Conservation (phyloP, 2,113 vertebrate species). For the Noturus placidus region DNA sequence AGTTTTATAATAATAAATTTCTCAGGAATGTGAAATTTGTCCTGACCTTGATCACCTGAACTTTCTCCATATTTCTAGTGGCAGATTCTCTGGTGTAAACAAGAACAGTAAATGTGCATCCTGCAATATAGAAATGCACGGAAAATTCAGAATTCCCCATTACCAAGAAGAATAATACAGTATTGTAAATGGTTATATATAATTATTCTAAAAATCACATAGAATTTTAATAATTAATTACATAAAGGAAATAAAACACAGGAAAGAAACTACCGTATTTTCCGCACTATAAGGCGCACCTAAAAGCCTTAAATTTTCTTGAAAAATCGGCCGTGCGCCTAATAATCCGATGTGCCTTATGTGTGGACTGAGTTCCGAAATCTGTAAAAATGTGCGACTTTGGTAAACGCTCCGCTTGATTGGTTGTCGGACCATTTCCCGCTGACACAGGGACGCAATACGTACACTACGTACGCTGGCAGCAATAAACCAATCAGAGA, state of each 20-base stretch:
- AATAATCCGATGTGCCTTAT: no score
- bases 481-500: no score
- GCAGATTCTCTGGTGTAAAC: constrained; percentile 96
- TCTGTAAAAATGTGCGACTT: no score
- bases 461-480: no score
- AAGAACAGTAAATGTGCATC: constrained; percentile 93
- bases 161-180: not conserved
- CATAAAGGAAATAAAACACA: not conserved
- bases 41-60: constrained; percentile 96
- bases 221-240: not conserved
- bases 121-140: constrained; percentile 64
- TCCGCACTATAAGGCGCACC: no score
- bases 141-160: not conserved
- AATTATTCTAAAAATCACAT: not conserved
- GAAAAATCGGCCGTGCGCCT: no score
- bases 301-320: no score
- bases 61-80: constrained; percentile 96
- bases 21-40: not conserved
- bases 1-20: not conserved
- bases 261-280: no score
- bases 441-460: no score
- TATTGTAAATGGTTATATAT: not conserved
- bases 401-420: no score
- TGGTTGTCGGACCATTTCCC: no score
- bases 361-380: no score